phyloP scores from a whole-genome alignment of 2,888 invertebrate genomes.

The Pristionchus arcanus region DNA sequence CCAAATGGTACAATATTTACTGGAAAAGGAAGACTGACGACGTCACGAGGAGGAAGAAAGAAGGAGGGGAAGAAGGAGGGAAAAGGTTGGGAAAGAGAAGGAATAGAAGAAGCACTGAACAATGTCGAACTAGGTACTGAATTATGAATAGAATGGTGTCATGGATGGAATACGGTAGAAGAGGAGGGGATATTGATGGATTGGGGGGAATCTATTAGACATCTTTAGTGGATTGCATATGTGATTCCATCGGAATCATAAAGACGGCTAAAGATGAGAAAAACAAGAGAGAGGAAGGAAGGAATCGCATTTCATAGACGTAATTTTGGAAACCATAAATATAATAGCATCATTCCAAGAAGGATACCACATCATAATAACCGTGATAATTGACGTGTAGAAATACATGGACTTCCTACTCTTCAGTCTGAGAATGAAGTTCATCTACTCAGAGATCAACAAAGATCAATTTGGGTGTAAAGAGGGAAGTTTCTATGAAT shows the following conservation, averaged over 20 bases:
- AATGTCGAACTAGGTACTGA: conserved; percentile 8
- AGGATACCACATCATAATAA: not conserved
- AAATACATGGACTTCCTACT: not conserved
- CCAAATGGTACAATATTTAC: conserved; percentile 24
- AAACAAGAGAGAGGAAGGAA: not conserved
- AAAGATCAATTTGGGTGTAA: not conserved
- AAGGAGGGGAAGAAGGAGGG: not conserved
- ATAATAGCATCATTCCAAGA: not conserved
- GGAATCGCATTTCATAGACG: not conserved
- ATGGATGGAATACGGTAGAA: not conserved
- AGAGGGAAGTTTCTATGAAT: not conserved
- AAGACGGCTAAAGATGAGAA: not conserved
- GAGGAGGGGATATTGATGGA: not conserved
- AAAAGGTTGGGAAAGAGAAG: not conserved
- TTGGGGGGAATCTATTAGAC: not conserved
- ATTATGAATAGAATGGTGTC: not conserved
- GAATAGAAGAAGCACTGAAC: not conserved
- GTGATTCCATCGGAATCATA: not conserved
- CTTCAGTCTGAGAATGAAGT: not conserved
- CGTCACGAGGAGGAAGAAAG: not conserved
- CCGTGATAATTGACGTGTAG: not conserved
- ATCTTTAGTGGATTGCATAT: not conserved
- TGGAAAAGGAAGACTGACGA: not conserved
- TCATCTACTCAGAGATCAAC: not conserved
- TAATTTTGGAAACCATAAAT: not conserved